These are phyloP conservation scores for Excalfactoria chinensis DNA, from an alignment of 2,113 vertebrate species.

Conservation along the genomic window DNA sequence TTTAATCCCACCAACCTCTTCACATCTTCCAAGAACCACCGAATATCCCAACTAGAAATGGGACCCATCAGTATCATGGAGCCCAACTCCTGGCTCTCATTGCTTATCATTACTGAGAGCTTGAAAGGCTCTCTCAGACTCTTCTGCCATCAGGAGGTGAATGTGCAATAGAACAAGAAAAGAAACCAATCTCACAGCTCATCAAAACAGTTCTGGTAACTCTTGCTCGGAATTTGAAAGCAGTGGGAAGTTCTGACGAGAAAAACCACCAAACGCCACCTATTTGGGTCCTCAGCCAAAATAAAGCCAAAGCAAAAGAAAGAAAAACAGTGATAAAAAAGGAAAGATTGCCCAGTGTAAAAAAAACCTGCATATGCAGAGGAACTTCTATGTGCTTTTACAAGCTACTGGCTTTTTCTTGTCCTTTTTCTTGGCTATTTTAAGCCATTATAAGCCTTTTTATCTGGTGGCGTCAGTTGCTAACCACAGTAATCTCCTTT, in stretches of 20 bases:
- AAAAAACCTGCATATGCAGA: neutral
- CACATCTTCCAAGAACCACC: too few species aligned
- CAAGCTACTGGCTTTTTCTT: neutral
- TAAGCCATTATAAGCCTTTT: neutral
- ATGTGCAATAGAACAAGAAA: neutral
- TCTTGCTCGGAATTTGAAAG: neutral
- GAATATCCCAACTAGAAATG: too few species aligned
- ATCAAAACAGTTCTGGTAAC: neutral
- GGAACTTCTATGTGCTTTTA: neutral
- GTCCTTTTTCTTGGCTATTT: neutral
- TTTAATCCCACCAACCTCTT: neutral
- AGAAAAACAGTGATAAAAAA: neutral
- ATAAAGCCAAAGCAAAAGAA: neutral
- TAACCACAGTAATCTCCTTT: slow-evolving; percentile 36
- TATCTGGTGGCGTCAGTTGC: slow-evolving; percentile 6
- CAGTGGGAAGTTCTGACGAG: neutral
- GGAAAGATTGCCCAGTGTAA: neutral
- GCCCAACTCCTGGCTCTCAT: neutral
- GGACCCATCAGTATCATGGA: too few species aligned
- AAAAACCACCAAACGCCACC: neutral
- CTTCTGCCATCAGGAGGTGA: neutral
- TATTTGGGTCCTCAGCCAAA: neutral
- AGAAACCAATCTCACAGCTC: too few species aligned
- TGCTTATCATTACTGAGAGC: neutral
- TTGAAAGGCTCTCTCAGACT: too few species aligned